phyloP scores from a whole-genome alignment of 2,113 vertebrate genomes.

The Proterorhinus semilunaris region DNA sequence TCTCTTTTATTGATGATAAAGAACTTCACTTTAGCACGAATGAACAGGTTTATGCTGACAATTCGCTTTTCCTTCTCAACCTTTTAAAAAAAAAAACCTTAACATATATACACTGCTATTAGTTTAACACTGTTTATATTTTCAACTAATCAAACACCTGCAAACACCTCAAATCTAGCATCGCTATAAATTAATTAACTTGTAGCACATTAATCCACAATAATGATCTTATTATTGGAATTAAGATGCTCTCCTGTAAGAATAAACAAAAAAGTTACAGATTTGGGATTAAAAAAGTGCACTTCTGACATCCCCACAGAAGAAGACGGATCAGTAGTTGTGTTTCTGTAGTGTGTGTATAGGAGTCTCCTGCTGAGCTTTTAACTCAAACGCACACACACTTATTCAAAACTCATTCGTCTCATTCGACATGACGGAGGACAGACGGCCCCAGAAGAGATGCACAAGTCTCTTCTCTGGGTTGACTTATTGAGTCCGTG shows the following conservation, averaged over 20 bases:
- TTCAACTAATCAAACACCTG: conserved; percentile 3
- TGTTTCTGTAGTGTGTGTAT: conserved; percentile 29
- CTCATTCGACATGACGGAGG: conserved; percentile 52
- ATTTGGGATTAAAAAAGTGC: conserved; percentile 15
- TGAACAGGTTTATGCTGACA: no score
- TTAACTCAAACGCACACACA: conserved; percentile 19
- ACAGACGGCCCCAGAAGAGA: conserved; percentile 50
- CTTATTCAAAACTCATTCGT: conserved; percentile 2
- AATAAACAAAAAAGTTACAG: conserved; percentile 17
- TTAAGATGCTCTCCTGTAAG: not conserved
- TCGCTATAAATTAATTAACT: not conserved
- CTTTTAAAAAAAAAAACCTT: no score
- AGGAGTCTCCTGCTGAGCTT: conserved; percentile 26
- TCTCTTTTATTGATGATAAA: no score
- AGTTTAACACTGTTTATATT: not conserved
- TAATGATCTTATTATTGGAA: conserved; percentile 1
- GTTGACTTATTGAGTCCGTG: conserved; percentile 54
- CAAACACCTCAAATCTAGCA: not conserved
- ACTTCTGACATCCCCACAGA: conserved; percentile 24
- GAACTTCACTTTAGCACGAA: no score
- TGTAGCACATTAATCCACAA: conserved; percentile 4
- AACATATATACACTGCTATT: no score
- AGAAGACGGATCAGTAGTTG: conserved; percentile 22
- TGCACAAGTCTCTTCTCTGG: conserved; percentile 14
- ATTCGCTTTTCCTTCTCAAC: no score